Percentiles rank a stretch among this genome's conserved stretches.
Evolutionary conservation across 2,113 vertebrate genomes (phyloP).

Genomic region (Smithornis capensis): DNA sequence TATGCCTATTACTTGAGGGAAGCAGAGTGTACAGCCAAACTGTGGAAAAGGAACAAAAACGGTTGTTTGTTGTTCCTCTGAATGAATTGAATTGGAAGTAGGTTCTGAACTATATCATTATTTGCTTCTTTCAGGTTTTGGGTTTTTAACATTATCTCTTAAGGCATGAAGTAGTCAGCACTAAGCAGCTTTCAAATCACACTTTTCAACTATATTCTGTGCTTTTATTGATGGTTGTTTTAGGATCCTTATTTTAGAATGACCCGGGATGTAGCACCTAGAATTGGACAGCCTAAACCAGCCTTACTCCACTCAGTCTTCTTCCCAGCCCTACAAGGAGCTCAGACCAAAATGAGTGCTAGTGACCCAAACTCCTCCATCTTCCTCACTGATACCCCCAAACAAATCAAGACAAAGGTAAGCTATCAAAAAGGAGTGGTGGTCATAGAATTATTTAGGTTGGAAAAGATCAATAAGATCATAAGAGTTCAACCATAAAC

Average conservation of each 20-base stretch:
- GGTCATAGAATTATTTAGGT: not conserved
- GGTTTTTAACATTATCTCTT: not conserved
- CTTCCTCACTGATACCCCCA: constrained; percentile 94
- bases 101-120: not conserved
- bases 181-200: not conserved
- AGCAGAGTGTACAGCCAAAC: not conserved
- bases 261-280: constrained; percentile 94
- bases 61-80: not conserved
- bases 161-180: not conserved
- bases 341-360: constrained; percentile 98
- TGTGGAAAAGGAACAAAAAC: not conserved
- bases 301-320: constrained; percentile 94
- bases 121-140: not conserved
- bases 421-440: not conserved
- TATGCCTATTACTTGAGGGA: not conserved
- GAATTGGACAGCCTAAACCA: constrained; percentile 89
- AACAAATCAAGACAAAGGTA: constrained; percentile 98
- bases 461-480: not conserved
- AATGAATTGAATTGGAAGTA: not conserved
- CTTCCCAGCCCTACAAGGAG: constrained; percentile 96
- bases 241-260: constrained; percentile 98
- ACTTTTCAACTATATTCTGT: not conserved
- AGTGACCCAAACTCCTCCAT: constrained; percentile 95
- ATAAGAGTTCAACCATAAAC: not conserved
- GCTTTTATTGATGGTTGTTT: not conserved